Evolutionary conservation across 2,797 vertebrate genomes (phyloP).

Genomic region (Hyperoplus immaculatus): DNA sequence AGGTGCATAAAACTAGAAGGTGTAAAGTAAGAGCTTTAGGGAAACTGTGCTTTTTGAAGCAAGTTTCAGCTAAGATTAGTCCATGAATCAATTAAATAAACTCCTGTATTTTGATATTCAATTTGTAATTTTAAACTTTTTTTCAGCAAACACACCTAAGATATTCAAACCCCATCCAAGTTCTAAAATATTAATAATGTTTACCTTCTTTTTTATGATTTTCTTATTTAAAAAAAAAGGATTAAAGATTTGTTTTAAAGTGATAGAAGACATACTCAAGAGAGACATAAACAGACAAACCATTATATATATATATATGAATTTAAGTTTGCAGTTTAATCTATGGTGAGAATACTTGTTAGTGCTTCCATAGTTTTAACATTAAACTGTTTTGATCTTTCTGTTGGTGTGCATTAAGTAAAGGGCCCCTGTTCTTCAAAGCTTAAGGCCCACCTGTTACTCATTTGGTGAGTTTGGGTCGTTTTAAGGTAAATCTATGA

Average conservation of each 20-base stretch:
- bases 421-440: too few species aligned
- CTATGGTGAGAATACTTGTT: neutral
- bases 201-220: too few species aligned
- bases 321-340: neutral
- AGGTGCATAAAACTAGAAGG: too few species aligned
- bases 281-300: too few species aligned
- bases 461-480: slow-evolving; percentile 3
- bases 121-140: neutral
- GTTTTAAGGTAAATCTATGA: neutral
- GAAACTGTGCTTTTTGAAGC: too few species aligned
- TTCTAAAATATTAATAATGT: neutral
- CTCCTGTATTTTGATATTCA: neutral
- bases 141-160: too few species aligned
- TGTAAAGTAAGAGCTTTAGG: too few species aligned
- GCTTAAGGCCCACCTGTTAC: neutral
- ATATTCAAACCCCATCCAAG: neutral
- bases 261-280: too few species aligned
- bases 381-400: neutral
- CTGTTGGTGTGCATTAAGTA: neutral
- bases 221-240: too few species aligned
- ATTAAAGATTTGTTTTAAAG: too few species aligned
- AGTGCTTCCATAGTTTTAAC: too few species aligned
- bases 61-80: neutral
- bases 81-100: neutral
- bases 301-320: neutral